These are phyloP conservation scores for Lasioglossum lativentre DNA, from an alignment of 2,888 invertebrate species.

Conservation along the genomic window DNA sequence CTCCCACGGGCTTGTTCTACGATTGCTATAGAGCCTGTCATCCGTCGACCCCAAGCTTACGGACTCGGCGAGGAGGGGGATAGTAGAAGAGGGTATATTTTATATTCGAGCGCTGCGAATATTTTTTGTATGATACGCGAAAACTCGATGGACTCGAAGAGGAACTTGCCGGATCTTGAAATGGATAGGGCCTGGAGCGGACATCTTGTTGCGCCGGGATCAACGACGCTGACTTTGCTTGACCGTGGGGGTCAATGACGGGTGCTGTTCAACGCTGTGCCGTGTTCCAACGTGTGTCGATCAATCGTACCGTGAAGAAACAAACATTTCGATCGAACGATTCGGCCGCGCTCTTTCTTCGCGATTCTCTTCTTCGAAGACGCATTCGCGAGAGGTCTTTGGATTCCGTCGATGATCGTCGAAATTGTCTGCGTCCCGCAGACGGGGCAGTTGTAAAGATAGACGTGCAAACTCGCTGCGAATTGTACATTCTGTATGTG, in stretches of 20 bases:
- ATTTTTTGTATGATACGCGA: slow-evolving; percentile 69
- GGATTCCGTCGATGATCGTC: slow-evolving; percentile 1
- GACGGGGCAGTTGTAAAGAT: not conserved
- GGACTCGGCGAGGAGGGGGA: slow-evolving; percentile 12
- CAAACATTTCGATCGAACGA: slow-evolving; percentile 16
- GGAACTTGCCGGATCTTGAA: not conserved
- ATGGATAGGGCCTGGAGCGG: not conserved
- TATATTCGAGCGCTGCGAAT: slow-evolving; percentile 63
- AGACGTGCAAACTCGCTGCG: not conserved
- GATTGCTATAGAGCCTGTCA: not conserved
- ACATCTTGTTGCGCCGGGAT: slow-evolving; percentile 31
- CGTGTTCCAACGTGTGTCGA: not conserved
- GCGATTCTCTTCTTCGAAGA: slow-evolving; percentile 1
- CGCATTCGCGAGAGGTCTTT: not conserved
- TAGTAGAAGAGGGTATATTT: slow-evolving; percentile 69
- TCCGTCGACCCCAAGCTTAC: slow-evolving; percentile 9
- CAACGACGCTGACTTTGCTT: slow-evolving; percentile 31
- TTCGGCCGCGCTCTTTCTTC: slow-evolving; percentile 17
- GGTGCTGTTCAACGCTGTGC: slow-evolving; percentile 12
- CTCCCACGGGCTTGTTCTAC: not conserved
- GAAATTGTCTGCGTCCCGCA: not conserved
- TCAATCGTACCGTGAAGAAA: not conserved
- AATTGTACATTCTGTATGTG: slow-evolving; percentile 33
- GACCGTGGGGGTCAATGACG: slow-evolving; percentile 55
- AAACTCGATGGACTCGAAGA: slow-evolving; percentile 19